These are phyloP conservation scores for Phyto melanocephala DNA, from an alignment of 2,888 invertebrate genomes.

Conservation along the genomic window DNA sequence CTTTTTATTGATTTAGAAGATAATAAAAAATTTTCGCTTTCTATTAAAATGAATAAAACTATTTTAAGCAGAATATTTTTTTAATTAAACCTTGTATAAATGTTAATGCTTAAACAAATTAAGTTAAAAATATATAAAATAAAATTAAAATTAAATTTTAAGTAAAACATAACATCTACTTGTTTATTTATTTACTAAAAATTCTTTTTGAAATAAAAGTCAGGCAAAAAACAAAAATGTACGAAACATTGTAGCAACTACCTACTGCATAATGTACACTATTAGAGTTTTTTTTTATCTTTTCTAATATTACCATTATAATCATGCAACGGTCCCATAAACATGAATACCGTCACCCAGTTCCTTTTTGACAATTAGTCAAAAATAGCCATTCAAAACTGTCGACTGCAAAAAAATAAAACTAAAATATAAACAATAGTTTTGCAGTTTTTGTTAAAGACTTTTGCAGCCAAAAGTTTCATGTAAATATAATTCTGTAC, in stretches of 20 bases:
- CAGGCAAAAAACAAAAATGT: too few species aligned
- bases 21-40: too few species aligned
- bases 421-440: slow-evolving; percentile 44
- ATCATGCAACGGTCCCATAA: slow-evolving; percentile 49
- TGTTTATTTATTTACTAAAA: too few species aligned
- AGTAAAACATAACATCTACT: too few species aligned
- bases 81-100: too few species aligned
- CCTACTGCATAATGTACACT: neutral
- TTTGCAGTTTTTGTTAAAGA: slow-evolving; percentile 25
- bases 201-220: too few species aligned
- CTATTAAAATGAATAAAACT: too few species aligned
- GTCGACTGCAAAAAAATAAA: slow-evolving; percentile 6
- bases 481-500: slow-evolving; percentile 47
- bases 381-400: slow-evolving; percentile 41
- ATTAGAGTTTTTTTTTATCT: neutral
- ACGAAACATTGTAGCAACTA: neutral
- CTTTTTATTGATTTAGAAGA: too few species aligned
- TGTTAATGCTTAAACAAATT: too few species aligned
- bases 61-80: too few species aligned
- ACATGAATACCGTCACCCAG: slow-evolving; percentile 54
- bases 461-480: slow-evolving; percentile 42
- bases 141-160: too few species aligned
- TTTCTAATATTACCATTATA: slow-evolving; percentile 3
- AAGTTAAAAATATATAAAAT: too few species aligned
- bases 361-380: slow-evolving; percentile 54